Percentiles rank a stretch among this genome's conserved stretches.
phyloP scores from a whole-genome alignment of 2,797 vertebrate genomes.

The Schizopygopsis malacanthus region DNA sequence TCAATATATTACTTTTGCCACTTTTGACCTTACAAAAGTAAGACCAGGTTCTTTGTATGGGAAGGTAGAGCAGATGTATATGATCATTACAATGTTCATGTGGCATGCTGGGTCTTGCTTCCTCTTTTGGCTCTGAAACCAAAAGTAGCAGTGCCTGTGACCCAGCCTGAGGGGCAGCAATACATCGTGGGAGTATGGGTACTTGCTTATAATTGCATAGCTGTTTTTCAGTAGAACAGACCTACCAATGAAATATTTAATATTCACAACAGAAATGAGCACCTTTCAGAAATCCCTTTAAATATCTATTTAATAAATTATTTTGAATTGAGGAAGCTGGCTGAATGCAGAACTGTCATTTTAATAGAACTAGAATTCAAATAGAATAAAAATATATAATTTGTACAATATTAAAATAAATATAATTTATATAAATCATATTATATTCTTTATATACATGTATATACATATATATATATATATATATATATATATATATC shows the following conservation, averaged over 20 bases:
- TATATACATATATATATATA: no score
- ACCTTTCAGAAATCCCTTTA: background rate
- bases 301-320: background rate
- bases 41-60: background rate
- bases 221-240: constrained; percentile 56
- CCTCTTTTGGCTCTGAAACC: constrained; percentile 49
- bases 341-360: background rate
- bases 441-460: no score
- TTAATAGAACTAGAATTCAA: background rate
- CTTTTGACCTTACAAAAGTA: background rate
- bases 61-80: background rate
- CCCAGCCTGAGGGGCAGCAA: constrained; percentile 74
- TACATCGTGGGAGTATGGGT: constrained; percentile 59
- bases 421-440: background rate
- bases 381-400: no score
- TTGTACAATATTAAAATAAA: no score
- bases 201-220: constrained; percentile 40
- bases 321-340: background rate
- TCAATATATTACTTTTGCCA: background rate
- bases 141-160: constrained; percentile 68
- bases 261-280: constrained; percentile 19
- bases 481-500: no score
- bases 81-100: constrained; percentile 24
- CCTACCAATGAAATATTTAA: constrained; percentile 70
- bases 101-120: constrained; percentile 33